A percentile compares a stretch with the other conserved stretches of the same genome.
Evolutionary conservation across 2,113 vertebrate species (phyloP).

Genomic region (Danionella cerebrum): DNA sequence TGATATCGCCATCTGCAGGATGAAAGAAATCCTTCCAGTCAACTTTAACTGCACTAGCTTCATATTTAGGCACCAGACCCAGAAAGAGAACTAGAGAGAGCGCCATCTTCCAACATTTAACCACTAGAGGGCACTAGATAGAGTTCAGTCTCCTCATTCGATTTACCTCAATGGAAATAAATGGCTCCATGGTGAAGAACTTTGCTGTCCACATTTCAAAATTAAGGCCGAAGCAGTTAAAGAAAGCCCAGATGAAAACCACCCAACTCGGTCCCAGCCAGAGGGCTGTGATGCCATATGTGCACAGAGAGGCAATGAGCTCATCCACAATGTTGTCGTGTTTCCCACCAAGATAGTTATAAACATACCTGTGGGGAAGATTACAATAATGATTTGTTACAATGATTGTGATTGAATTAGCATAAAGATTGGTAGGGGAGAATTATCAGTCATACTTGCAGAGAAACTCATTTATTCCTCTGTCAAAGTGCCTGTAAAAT

Average conservation of each 20-base stretch:
- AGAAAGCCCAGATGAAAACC: slow-evolving; percentile 81
- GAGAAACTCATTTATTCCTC: slow-evolving; percentile 94
- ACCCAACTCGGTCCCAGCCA: slow-evolving; percentile 84
- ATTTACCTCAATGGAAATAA: slow-evolving; percentile 74
- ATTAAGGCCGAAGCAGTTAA: slow-evolving; percentile 94
- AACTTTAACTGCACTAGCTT: neutral
- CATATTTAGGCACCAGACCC: neutral
- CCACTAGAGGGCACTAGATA: too few species aligned
- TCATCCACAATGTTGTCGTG: slow-evolving; percentile 76
- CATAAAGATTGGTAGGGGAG: neutral
- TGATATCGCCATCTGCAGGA: slow-evolving; percentile 70
- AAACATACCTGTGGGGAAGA: slow-evolving; percentile 73
- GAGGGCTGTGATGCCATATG: slow-evolving; percentile 75
- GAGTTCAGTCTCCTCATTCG: neutral
- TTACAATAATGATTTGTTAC: neutral
- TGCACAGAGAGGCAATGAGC: slow-evolving; percentile 74
- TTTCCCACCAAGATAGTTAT: slow-evolving; percentile 77
- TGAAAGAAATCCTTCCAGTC: neutral
- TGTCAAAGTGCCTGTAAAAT: slow-evolving; percentile 80
- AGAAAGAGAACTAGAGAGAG: neutral
- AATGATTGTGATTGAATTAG: neutral
- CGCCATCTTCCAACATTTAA: too few species aligned
- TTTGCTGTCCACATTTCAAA: slow-evolving; percentile 88
- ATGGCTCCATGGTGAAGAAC: slow-evolving; percentile 71
- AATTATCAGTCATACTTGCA: slow-evolving; percentile 74